phyloP scores from a whole-genome alignment of 2,113 vertebrate genomes.

The Chelonoidis abingdonii region DNA sequence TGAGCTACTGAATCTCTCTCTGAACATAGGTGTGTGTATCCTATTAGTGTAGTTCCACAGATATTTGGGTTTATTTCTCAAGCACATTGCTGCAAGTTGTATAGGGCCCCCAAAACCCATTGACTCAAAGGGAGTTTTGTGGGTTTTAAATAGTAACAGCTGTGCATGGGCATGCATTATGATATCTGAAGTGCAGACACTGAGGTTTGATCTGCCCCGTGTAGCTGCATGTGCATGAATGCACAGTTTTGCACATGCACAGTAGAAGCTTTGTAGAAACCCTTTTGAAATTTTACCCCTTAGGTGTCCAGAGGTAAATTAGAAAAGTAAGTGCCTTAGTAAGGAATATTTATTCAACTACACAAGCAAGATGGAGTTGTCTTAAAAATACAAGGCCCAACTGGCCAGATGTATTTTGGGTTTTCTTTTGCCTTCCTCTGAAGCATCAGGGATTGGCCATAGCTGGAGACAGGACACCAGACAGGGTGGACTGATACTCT shows the following conservation, averaged over 20 bases:
- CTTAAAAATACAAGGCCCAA: neutral
- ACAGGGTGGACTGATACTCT: neutral
- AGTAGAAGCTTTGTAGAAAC: neutral
- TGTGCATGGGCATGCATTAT: fast-evolving
- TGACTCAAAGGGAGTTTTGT: fast-evolving
- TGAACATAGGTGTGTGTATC: neutral
- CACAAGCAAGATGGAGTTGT: neutral
- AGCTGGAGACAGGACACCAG: neutral
- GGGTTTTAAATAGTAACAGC: neutral
- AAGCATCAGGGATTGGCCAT: neutral
- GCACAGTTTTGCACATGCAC: fast-evolving
- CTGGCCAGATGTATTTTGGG: neutral
- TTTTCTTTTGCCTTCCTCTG: neutral
- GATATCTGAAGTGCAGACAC: fast-evolving
- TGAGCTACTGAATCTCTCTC: neutral
- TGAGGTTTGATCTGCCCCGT: neutral
- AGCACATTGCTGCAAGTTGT: neutral
- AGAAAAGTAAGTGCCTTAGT: neutral
- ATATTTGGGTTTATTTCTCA: neutral
- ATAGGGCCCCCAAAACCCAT: neutral
- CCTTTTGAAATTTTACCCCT: neutral
- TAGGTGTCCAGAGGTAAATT: fast-evolving
- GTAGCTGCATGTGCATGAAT: neutral
- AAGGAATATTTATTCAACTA: fast-evolving
- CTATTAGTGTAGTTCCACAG: neutral